Evolutionary conservation across 2,888 invertebrate species (phyloP).

Genomic region (Erpobdella octoculata): DNA sequence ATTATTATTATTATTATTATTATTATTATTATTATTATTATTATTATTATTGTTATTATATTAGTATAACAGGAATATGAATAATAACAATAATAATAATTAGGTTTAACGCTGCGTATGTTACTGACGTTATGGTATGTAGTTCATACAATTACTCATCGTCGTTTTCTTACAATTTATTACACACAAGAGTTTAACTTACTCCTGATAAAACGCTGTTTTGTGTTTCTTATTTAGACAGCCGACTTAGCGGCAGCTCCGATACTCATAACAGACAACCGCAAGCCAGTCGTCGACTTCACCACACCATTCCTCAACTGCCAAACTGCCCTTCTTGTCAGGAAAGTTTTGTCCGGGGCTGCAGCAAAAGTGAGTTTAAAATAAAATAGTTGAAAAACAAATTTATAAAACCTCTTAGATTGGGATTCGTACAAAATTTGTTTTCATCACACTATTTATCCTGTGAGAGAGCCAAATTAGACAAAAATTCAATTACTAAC

Average conservation of each 20-base stretch:
- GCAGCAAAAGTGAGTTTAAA: constrained; percentile 9
- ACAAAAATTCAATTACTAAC: too few relatives aligned
- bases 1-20: too few relatives aligned
- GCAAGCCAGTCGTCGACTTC: constrained; percentile 31
- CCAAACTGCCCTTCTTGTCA: constrained; percentile 29
- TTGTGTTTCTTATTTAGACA: constrained; percentile 13
- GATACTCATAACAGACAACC: constrained; percentile 22
- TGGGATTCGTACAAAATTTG: too few relatives aligned
- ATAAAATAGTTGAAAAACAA: too few relatives aligned
- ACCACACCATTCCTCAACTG: constrained; percentile 30
- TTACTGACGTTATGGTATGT: background rate
- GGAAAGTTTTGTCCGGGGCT: constrained; percentile 1
- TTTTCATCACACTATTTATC: too few relatives aligned
- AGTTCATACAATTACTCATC: background rate
- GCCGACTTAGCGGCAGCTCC: constrained; percentile 32
- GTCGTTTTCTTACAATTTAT: background rate
- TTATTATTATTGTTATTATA: too few relatives aligned
- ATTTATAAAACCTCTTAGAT: too few relatives aligned
- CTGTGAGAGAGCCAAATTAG: too few relatives aligned
- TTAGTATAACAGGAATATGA: too few relatives aligned
- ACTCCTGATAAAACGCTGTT: background rate
- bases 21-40: too few relatives aligned
- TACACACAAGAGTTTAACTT: background rate
- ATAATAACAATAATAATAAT: background rate
- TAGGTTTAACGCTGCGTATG: background rate